Evolutionary conservation across 2,797 vertebrate genomes (phyloP).

Genomic region (Carduelis carduelis): DNA sequence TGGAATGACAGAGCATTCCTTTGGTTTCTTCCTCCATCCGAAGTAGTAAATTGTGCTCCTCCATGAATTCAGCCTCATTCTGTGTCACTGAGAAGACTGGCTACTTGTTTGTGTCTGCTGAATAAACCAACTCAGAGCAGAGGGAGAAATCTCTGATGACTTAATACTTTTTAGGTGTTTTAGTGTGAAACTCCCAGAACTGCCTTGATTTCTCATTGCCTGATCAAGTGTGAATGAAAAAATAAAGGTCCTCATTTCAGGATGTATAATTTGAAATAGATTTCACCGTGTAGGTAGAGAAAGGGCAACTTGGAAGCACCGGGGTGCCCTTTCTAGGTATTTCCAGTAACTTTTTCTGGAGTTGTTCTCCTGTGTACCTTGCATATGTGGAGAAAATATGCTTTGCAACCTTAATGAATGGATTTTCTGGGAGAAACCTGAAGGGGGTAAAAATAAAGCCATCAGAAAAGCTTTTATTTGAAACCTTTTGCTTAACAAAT

Average conservation of each 20-base stretch:
- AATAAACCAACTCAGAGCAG: constrained; percentile 10
- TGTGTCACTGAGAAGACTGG: constrained; percentile 40
- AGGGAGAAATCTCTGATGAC: background rate
- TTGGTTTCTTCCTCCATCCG: background rate
- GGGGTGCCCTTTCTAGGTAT: background rate
- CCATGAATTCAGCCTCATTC: background rate
- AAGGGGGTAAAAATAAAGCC: background rate
- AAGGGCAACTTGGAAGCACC: background rate
- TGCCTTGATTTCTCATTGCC: background rate
- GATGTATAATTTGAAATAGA: background rate
- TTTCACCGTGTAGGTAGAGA: background rate
- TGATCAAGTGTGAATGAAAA: background rate
- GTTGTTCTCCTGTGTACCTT: background rate
- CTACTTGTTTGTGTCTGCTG: constrained; percentile 65
- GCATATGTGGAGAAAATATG: background rate
- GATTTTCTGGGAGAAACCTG: constrained; percentile 19
- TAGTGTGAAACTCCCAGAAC: background rate
- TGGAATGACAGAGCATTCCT: background rate
- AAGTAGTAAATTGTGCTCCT: background rate
- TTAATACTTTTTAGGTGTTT: background rate
- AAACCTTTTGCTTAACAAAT: background rate
- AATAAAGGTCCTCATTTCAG: background rate
- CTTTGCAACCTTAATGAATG: background rate
- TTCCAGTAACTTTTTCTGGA: background rate
- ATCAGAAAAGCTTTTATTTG: background rate